Evolutionary conservation across 2,888 invertebrate species (phyloP), one percentile per base, ranked within the genome.

Genomic region (Torymus tubicola): DNA sequence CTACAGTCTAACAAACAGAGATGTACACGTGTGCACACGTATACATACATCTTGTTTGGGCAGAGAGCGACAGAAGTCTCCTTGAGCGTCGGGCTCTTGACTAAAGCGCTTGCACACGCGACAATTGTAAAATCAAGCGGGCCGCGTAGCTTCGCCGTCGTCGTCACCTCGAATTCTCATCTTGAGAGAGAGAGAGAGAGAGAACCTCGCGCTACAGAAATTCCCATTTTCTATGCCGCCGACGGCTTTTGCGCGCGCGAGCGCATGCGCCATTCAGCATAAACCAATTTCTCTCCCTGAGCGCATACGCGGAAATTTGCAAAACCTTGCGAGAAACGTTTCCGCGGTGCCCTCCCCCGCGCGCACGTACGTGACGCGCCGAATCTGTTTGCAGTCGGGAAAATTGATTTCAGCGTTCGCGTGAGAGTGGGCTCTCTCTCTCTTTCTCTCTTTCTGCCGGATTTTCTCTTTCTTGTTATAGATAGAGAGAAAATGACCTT

Each of bases 111-210:
- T 31, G 13, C 57, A n/a, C 8, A 42, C 24, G 5, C 61, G 61
- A 57, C 63, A 64, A 77, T 70, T 57, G 77, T 55, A 63, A 69
- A 76, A 76, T 61, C 69, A 63, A 76, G 61, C 57, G 63, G 65
- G 50, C 21, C 57, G 21, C 57, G 21, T 55, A 42, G n/a, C 24
- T 53, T 63, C 69, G 16, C n/a, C 58, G 42, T 42, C 57, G 14
- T 55, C 71, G 60, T 31, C 60, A 60, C 50, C 71, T 71, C 42
- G 50, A 64, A 50, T 10, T 42, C 16, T 14, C n/a, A 31, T 64
- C 13, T 13, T 65, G 52, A 2, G 14, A 24, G 18, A 52, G 50
- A 42, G 42, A 42, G 42, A 42, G 5, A 42, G 42, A 42, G 10
- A 42, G 12, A 24, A 31, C 21, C 8, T 0, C 57, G 57, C 53